Evolutionary conservation across 2,797 vertebrate species (phyloP).

Genomic region (Xiphorhynchus erythropygius): DNA sequence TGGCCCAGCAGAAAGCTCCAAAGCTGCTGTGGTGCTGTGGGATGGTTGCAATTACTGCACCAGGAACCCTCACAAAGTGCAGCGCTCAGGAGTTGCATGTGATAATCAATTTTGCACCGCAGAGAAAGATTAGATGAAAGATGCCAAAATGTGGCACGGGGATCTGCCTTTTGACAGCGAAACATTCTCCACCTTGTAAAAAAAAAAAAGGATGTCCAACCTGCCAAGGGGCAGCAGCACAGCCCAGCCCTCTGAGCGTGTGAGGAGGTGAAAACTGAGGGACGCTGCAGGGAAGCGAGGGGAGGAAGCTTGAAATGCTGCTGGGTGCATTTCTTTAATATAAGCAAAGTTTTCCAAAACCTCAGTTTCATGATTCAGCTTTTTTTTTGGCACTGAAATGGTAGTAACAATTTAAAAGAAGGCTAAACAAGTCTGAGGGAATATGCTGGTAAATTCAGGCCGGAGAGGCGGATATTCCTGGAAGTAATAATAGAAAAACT

Average conservation of each 20-base stretch:
- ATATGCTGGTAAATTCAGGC: not conserved
- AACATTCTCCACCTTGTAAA: not conserved
- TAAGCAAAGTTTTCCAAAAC: slow-evolving; percentile 56
- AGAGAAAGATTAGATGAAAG: not conserved
- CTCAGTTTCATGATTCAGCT: slow-evolving; percentile 68
- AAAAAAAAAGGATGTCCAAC: not conserved
- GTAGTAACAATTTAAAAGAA: slow-evolving; percentile 27
- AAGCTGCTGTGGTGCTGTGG: fast-evolving
- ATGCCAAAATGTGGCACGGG: not conserved
- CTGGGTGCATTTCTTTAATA: slow-evolving; percentile 61
- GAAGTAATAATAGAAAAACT: not conserved
- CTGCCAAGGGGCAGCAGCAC: not conserved
- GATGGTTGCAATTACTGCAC: not conserved
- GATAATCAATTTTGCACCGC: not conserved
- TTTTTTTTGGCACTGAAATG: slow-evolving; percentile 53
- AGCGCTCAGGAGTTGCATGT: not conserved
- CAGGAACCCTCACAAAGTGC: not conserved
- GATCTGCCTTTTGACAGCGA: not conserved
- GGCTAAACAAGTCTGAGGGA: slow-evolving; percentile 22
- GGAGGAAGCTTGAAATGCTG: slow-evolving; percentile 47
- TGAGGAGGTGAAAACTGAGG: slow-evolving; percentile 7
- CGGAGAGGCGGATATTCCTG: not conserved
- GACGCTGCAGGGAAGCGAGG: not conserved
- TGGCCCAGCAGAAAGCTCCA: not conserved
- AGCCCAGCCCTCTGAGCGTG: not conserved